Percentiles rank a stretch among this genome's conserved stretches.
Evolutionary conservation across 2,113 vertebrate species (phyloP).

Genomic region (Sander lucioperca): DNA sequence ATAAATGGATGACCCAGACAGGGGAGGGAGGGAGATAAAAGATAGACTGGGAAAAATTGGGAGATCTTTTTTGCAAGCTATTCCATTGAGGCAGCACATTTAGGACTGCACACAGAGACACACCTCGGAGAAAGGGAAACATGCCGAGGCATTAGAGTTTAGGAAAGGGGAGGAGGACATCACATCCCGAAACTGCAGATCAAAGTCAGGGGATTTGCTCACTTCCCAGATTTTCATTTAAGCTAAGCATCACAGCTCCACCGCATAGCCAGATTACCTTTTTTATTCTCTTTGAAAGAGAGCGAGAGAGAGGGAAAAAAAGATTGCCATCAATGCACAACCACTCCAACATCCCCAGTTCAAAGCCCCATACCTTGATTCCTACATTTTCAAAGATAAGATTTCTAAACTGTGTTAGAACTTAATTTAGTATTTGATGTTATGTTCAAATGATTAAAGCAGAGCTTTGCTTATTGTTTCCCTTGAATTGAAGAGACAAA

Average conservation of each 20-base stretch:
- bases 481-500: not conserved
- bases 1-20: slow-evolving; percentile 42
- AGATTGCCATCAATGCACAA: slow-evolving; percentile 53
- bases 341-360: slow-evolving; percentile 46
- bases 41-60: slow-evolving; percentile 19
- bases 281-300: slow-evolving; percentile 72
- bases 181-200: slow-evolving; percentile 67
- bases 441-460: slow-evolving; percentile 40
- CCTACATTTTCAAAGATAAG: slow-evolving; percentile 36
- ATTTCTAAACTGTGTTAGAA: slow-evolving; percentile 50
- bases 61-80: slow-evolving; percentile 48
- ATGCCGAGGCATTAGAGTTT: slow-evolving; percentile 66
- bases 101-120: slow-evolving; percentile 64
- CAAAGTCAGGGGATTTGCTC: slow-evolving; percentile 77
- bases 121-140: slow-evolving; percentile 66
- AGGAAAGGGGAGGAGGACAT: slow-evolving; percentile 65
- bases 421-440: slow-evolving; percentile 70
- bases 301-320: slow-evolving; percentile 33
- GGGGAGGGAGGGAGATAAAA: not conserved
- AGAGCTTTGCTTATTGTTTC: slow-evolving; percentile 24
- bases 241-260: slow-evolving; percentile 60
- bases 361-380: slow-evolving; percentile 58
- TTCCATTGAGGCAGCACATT: slow-evolving; percentile 66
- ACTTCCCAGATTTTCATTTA: slow-evolving; percentile 73
- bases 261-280: slow-evolving; percentile 73